Percentiles rank a stretch among this genome's conserved stretches.
These are phyloP conservation scores for Pseudeuparius sepicola DNA, from an alignment of 2,888 invertebrate genomes.

Conservation along the genomic window DNA sequence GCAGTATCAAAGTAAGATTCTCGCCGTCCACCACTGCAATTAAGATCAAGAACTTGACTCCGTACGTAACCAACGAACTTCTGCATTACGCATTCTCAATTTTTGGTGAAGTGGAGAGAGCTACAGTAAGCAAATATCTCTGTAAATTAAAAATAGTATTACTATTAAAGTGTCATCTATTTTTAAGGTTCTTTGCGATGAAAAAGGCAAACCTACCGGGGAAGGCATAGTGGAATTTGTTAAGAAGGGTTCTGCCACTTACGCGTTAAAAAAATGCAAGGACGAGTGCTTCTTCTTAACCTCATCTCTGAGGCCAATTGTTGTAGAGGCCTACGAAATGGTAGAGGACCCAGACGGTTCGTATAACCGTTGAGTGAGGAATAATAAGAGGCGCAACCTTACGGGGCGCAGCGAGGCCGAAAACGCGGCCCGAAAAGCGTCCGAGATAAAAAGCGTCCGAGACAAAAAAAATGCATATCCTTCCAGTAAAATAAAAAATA, in stretches of 20 bases:
- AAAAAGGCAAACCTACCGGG: conserved; percentile 87
- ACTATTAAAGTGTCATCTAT: too few species aligned
- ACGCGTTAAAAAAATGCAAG: conserved; percentile 79
- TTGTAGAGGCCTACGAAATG: conserved; percentile 83
- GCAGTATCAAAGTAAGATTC: conserved; percentile 83
- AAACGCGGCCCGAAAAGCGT: too few species aligned
- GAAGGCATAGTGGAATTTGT: conserved; percentile 95
- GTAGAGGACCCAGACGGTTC: conserved; percentile 89
- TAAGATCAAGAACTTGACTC: conserved; percentile 84
- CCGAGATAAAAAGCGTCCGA: too few species aligned
- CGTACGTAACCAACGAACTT: conserved; percentile 89
- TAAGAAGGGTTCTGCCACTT: conserved; percentile 80
- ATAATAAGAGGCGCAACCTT: too few species aligned
- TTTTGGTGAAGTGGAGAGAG: conserved; percentile 83
- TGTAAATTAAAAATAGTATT: too few species aligned
- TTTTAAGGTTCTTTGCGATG: conserved; percentile 93
- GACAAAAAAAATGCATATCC: too few species aligned
- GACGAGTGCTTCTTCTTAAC: conserved; percentile 84
- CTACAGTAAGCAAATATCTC: too few species aligned
- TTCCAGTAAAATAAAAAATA: too few species aligned
- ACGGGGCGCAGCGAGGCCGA: too few species aligned
- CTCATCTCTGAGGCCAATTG: conserved; percentile 79
- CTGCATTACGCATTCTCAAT: conserved; percentile 79
- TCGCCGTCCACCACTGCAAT: conserved; percentile 90
- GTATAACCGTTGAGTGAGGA: too few species aligned